Evolutionary conservation across 1,140 invertebrate species (phyloP), one percentile per base, ranked within the genome.

Genomic region (Lasioglossum albipes): DNA sequence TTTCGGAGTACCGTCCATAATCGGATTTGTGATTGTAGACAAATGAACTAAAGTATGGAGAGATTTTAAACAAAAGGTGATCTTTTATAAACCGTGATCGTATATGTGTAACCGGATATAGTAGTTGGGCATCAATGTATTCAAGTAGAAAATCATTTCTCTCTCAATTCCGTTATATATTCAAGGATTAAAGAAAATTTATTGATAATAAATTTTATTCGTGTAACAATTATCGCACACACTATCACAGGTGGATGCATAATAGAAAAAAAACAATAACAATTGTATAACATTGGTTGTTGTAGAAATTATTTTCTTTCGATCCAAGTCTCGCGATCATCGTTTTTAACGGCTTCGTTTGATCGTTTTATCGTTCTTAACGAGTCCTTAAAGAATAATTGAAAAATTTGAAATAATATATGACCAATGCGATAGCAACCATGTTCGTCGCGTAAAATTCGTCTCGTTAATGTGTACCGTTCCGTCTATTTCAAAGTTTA

Each of bases 401-500:
- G 71, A 86, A 18, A 54, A 7, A 54, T 54, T 7, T 3, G 18
- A 16, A 54, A 54, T 20, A 20, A 20, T 54, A 7, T 86, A 73
- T 57, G 62, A 79, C 0, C 66, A 42, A 31, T 62, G 71, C 80
- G 85, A 86, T 78, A 78, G 41, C 65, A 80, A 13, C 13, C 74
- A 52, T n/a, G 20, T 57, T 27, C 76, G 80, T 65, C 69, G 68
- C 27, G 27, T 65, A 81, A 79, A 84, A 64, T 72, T 83, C 78
- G 27, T 72, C 81, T 71, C 73, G 75, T 87, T 87, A 81, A 61
- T 72, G 36, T 79, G 79, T 79, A 77, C 45, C 67, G 76, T 87
- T 88, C 61, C 85, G 62, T 87, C 75, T 87, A 88, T 88, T 36
- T 81, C 68, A 87, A 88, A 86, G 75, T 88, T 88, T 88, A 88